Evolutionary conservation across 2,797 vertebrate species (phyloP).

Genomic region (Silurus lanzhouensis): DNA sequence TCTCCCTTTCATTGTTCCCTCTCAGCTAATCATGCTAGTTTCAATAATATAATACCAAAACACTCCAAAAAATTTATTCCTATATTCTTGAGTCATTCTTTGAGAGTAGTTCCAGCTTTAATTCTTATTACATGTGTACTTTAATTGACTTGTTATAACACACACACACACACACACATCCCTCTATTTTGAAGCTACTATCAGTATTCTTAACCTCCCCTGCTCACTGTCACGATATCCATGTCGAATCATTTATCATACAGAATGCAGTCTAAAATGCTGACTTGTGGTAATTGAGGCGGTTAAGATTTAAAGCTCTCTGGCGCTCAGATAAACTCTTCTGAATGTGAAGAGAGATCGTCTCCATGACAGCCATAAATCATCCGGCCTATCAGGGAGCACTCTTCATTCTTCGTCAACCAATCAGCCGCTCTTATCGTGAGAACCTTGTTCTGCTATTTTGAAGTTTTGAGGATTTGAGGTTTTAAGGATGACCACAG

Average conservation of each 20-base stretch:
- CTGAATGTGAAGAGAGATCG: slow-evolving; percentile 48
- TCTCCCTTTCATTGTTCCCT: background rate
- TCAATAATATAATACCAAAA: background rate
- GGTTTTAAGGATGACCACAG: no score
- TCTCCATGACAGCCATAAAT: slow-evolving; percentile 44
- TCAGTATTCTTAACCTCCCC: slow-evolving; percentile 25
- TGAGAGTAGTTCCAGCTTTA: background rate
- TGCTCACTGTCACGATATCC: slow-evolving; percentile 30
- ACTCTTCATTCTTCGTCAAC: slow-evolving; percentile 43
- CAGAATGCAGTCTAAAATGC: slow-evolving; percentile 32
- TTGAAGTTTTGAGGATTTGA: no score
- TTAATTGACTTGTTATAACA: background rate
- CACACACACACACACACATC: background rate
- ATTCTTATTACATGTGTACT: background rate
- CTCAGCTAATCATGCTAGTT: background rate
- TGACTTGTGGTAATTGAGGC: slow-evolving; percentile 45
- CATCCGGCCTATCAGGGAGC: slow-evolving; percentile 40
- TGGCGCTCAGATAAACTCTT: slow-evolving; percentile 45
- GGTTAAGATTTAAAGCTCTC: slow-evolving; percentile 44
- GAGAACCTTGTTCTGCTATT: background rate
- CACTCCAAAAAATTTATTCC: no score
- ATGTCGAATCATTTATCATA: slow-evolving; percentile 37
- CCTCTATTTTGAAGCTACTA: slow-evolving; percentile 14
- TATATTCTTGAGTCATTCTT: background rate
- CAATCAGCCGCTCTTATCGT: background rate